These are phyloP conservation scores for Paramormyrops hopkinsi DNA, from an alignment of 2,797 vertebrate genomes.

Conservation along the genomic window DNA sequence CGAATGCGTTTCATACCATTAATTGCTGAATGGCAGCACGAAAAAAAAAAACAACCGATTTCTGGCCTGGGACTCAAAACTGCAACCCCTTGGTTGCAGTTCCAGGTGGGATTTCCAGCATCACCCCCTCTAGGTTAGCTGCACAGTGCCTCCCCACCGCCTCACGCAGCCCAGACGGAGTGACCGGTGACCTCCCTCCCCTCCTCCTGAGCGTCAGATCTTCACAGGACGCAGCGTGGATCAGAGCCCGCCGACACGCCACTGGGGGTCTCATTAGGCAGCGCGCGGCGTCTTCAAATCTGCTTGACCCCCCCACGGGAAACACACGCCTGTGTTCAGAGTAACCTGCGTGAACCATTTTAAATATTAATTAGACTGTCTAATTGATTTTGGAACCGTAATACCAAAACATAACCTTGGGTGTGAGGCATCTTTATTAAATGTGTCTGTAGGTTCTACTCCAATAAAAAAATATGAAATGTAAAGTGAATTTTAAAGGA, in stretches of 20 bases:
- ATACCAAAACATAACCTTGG: conserved; percentile 48
- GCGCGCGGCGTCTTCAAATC: conserved; percentile 31
- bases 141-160: background rate
- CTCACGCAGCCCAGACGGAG: background rate
- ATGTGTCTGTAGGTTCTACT: conserved; percentile 24
- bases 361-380: conserved; percentile 33
- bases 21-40: background rate
- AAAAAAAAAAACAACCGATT: background rate
- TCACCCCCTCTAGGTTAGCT: background rate
- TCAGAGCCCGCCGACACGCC: conserved; percentile 37
- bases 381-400: conserved; percentile 44
- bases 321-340: conserved; percentile 38
- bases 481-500: conserved; percentile 36
- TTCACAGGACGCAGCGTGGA: conserved; percentile 26
- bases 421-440: conserved; percentile 27
- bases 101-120: background rate
- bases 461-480: conserved; percentile 37
- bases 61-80: background rate
- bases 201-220: conserved; percentile 28
- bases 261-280: conserved; percentile 47
- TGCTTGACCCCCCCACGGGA: conserved; percentile 32
- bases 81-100: background rate
- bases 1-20: background rate
- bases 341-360: conserved; percentile 38
- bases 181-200: conserved; percentile 14